Base-by-base conservation (phyloP, 1,140 invertebrate genomes). In the Hydropsyche tenuis region DNA sequence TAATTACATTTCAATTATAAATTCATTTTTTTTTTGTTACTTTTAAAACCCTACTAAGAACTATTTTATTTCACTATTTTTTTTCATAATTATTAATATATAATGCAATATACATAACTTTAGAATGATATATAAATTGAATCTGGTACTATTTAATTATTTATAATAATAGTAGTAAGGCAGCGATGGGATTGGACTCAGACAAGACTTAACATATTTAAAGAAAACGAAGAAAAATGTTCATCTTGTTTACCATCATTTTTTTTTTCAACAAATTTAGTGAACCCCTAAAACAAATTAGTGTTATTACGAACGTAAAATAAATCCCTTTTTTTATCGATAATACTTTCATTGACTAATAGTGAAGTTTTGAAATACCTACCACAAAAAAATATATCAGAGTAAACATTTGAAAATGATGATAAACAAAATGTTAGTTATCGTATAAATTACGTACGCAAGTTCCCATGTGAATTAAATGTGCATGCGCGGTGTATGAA, bases 71-170 rank as follows among this genome's bases (percentile, higher is more conserved):
- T 74, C 42, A 73, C 75, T 77, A 77, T 77, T 64, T 77, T 74
- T 71, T 73, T 72, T 76, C 65, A 71, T 76, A 71, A 66, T 73
- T 45, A 73, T 73, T 73, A 73, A 75, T 70, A 65, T 73, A 75
- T 77, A 77, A 77, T 77, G 75, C 75, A 74, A 77, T 77, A 65
- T 77, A 77, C 72, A 76, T 71, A 73, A 70, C 62, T 75, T 74
- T 74, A 74, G 72, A 74, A 74, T 74, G 62, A 74, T 73, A 77
- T 77, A 77, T 77, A 77, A 75, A 71, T 75, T 77, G 69, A 77
- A 77, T 74, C 69, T 77, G 72, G 72, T 77, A 74, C 42, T 62
- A 68, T 70, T 70, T 70, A 63, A 30, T 63, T 72, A 56, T 71
- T 48, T 68, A 48, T 62, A 64, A 68, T 76, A 73, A 69, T 71